These are phyloP conservation scores for Spongilla lacustris DNA, from an alignment of 37 sponge, comb jelly and placozoan species.

Conservation along the genomic window DNA sequence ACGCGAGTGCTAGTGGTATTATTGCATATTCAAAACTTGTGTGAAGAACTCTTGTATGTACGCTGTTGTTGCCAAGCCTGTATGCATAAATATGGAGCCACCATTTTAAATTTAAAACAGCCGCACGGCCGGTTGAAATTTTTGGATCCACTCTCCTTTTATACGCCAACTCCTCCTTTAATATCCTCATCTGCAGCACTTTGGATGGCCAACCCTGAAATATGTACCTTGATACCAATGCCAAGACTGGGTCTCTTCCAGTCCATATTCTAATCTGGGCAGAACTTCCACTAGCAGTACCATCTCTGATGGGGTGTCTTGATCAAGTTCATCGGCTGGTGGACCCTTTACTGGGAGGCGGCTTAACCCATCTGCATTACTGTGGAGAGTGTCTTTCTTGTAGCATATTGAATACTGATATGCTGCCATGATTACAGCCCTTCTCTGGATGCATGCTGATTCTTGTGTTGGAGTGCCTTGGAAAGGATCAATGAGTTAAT, in stretches of 20 bases:
- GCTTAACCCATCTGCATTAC: conserved; percentile 8
- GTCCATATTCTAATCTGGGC: neutral
- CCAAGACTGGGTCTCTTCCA: neutral
- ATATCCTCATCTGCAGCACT: too few species aligned
- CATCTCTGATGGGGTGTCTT: neutral
- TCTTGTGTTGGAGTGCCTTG: neutral
- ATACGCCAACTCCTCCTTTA: too few species aligned
- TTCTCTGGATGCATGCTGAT: neutral
- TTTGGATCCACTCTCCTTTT: too few species aligned
- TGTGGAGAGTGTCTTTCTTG: neutral
- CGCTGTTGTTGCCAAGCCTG: too few species aligned
- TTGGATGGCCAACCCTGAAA: neutral
- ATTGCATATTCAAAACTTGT: too few species aligned
- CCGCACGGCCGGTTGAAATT: too few species aligned
- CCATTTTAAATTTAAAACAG: too few species aligned
- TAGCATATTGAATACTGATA: neutral
- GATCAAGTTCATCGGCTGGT: too few species aligned
- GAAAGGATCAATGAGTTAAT: neutral
- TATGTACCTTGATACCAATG: neutral
- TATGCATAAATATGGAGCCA: too few species aligned
- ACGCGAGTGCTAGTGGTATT: too few species aligned
- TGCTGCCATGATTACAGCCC: neutral
- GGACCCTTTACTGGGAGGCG: neutral
- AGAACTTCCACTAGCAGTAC: neutral
- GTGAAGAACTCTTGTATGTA: too few species aligned